Evolutionary conservation across 1,140 invertebrate species (phyloP).

Genomic region (Drosophila rufa): DNA sequence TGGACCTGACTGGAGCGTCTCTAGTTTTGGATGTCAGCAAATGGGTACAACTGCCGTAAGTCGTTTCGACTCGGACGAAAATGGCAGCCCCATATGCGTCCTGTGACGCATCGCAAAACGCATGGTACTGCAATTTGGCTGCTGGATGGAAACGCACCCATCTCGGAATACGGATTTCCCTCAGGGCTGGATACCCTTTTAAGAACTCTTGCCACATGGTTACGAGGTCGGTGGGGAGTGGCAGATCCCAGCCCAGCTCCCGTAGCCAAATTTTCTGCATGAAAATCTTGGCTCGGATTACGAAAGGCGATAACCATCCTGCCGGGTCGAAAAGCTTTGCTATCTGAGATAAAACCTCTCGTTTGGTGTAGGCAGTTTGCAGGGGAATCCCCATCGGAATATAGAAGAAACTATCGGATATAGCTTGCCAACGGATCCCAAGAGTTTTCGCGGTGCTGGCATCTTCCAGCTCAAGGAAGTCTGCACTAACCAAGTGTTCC

Average conservation of each 20-base stretch:
- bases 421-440: too few relatives aligned
- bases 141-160: neutral
- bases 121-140: too few relatives aligned
- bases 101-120: neutral
- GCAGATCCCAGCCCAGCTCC: neutral
- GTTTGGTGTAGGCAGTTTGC: neutral
- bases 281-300: neutral
- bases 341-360: conserved; percentile 4
- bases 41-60: neutral
- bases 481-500: too few relatives aligned
- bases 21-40: neutral
- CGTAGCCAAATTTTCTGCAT: neutral
- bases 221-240: neutral
- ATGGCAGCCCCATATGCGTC: conserved; percentile 2
- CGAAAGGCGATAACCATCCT: neutral
- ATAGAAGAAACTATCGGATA: too few relatives aligned
- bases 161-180: neutral
- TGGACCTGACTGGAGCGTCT: too few relatives aligned
- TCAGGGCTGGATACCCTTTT: neutral
- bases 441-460: too few relatives aligned
- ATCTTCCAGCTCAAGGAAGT: too few relatives aligned
- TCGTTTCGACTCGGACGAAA: neutral
- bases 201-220: neutral
- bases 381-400: neutral
- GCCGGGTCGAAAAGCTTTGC: conserved; percentile 1